Conservation (phyloP, 2,888 invertebrate species). For the Neoascia interrupta region DNA sequence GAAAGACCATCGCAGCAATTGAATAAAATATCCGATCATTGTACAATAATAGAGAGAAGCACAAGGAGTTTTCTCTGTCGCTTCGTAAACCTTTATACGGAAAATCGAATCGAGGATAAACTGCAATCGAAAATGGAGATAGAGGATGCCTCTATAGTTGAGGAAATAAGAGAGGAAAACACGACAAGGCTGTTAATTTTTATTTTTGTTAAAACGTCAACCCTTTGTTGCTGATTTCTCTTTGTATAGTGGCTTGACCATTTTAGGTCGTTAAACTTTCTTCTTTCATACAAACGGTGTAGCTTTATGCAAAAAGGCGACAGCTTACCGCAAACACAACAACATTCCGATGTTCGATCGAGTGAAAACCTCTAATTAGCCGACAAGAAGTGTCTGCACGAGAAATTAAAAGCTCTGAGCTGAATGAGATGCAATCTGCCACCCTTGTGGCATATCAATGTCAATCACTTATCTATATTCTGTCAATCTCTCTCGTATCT, state of each 20-base stretch:
- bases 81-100: constrained; percentile 52
- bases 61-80: constrained; percentile 17
- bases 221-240: too few relatives aligned
- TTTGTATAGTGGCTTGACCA: too few relatives aligned
- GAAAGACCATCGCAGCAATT: constrained; percentile 54
- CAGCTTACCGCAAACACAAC: constrained; percentile 20
- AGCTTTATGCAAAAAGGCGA: too few relatives aligned
- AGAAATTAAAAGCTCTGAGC: constrained; percentile 24
- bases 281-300: constrained; percentile 32
- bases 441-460: constrained; percentile 64
- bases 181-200: too few relatives aligned
- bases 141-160: constrained; percentile 11
- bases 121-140: constrained; percentile 21
- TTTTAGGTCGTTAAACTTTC: constrained; percentile 54
- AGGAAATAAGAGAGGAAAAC: constrained; percentile 12
- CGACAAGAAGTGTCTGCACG: constrained; percentile 37
- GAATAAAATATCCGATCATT: constrained; percentile 63
- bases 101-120: constrained; percentile 52
- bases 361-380: constrained; percentile 43
- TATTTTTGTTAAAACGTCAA: too few relatives aligned
- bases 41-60: constrained; percentile 26
- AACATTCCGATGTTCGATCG: too few relatives aligned
- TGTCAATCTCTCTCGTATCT: constrained; percentile 41
- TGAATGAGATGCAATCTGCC: constrained; percentile 56
- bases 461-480: constrained; percentile 46